phyloP scores from a whole-genome alignment of 2,888 invertebrate genomes.

The Bellardia pandia region DNA sequence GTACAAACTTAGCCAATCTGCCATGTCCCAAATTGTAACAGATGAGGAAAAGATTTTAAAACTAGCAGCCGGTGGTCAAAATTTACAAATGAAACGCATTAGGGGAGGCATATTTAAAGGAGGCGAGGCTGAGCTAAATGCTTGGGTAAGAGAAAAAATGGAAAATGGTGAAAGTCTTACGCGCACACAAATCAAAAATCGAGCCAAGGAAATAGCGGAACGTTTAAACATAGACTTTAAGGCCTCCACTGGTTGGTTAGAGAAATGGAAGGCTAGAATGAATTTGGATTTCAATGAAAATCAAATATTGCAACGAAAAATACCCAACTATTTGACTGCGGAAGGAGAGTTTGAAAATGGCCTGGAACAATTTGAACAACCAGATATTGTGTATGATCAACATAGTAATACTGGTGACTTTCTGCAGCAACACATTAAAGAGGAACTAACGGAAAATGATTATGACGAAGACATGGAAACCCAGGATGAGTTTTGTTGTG shows the following conservation, averaged over 20 bases:
- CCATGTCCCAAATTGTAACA: slow-evolving; percentile 64
- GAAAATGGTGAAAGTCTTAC: slow-evolving; percentile 60
- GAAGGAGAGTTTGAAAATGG: slow-evolving; percentile 6
- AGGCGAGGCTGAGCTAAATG: slow-evolving; percentile 61
- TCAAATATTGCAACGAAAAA: slow-evolving; percentile 57
- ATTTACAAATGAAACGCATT: slow-evolving; percentile 67
- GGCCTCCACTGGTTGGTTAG: slow-evolving; percentile 66
- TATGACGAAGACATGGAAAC: slow-evolving; percentile 13
- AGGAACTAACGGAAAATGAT: slow-evolving; percentile 10
- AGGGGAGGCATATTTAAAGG: slow-evolving; percentile 62
- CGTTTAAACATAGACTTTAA: slow-evolving; percentile 68
- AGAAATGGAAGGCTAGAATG: slow-evolving; percentile 69
- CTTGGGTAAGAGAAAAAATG: slow-evolving; percentile 60
- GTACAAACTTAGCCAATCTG: slow-evolving; percentile 65
- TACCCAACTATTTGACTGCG: slow-evolving; percentile 32
- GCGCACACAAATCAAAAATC: slow-evolving; percentile 56
- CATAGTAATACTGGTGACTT: slow-evolving; percentile 2
- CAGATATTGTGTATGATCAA: slow-evolving; percentile 32
- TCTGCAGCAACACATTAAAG: slow-evolving; percentile 12
- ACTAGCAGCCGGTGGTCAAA: slow-evolving; percentile 62
- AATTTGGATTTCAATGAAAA: slow-evolving; percentile 69
- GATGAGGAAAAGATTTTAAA: slow-evolving; percentile 62
- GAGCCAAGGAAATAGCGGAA: slow-evolving; percentile 63
- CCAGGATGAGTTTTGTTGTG: slow-evolving; percentile 2
- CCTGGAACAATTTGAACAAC: background rate